phyloP scores from a whole-genome alignment of 2,888 invertebrate species.

The Campoletis raptor region DNA sequence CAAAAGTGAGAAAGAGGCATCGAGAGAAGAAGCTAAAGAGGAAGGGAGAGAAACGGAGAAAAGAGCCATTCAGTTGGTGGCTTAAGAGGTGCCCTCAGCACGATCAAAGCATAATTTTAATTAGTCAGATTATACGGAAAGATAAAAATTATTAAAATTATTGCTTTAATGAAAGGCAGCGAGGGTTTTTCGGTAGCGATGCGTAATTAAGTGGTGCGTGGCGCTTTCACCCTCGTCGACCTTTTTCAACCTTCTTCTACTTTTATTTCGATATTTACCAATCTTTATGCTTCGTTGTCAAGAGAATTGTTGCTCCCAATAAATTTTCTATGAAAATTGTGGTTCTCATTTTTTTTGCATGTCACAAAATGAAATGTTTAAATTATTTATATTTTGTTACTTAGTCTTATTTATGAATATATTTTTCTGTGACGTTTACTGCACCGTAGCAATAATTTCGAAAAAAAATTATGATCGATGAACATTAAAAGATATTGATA shows the following conservation, averaged over 20 bases:
- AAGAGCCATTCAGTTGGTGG: slow-evolving; percentile 65
- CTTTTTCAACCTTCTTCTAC: slow-evolving; percentile 56
- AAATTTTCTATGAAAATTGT: not conserved
- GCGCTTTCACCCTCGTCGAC: slow-evolving; percentile 72
- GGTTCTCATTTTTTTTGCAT: not conserved
- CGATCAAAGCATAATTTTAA: slow-evolving; percentile 85
- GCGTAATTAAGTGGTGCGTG: slow-evolving; percentile 84
- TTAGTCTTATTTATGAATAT: not conserved
- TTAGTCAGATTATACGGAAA: slow-evolving; percentile 84
- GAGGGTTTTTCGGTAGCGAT: slow-evolving; percentile 78
- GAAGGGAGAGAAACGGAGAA: slow-evolving; percentile 17
- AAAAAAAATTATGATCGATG: not conserved
- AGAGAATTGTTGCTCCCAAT: not conserved
- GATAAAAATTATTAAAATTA: slow-evolving; percentile 85
- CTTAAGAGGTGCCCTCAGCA: slow-evolving; percentile 78
- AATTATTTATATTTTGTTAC: not conserved
- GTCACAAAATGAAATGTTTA: not conserved
- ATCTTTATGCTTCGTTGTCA: not conserved
- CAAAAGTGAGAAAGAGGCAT: slow-evolving; percentile 24
- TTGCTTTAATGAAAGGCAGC: slow-evolving; percentile 85
- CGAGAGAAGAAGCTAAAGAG: slow-evolving; percentile 31
- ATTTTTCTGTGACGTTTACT: not conserved
- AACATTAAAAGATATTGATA: not conserved
- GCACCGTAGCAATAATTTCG: not conserved
- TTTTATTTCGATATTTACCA: slow-evolving; percentile 42